Percentiles rank a stretch among this genome's conserved stretches.
Conservation (phyloP, 2,113 vertebrate species). For the Pycnonotus jocosus region DNA sequence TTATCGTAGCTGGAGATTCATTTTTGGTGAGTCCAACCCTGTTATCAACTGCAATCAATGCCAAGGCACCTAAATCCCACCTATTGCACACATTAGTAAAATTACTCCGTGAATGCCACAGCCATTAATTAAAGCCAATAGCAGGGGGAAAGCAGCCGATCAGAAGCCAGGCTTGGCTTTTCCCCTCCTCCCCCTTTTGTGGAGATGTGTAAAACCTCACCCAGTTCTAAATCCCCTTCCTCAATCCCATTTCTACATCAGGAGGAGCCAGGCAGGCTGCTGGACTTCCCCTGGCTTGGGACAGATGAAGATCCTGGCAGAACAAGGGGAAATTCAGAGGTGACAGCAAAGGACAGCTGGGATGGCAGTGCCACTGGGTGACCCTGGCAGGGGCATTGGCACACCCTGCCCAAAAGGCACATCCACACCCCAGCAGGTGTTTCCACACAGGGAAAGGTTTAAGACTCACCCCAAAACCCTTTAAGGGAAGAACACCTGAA, state of each 20-base stretch:
- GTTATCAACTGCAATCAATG: not conserved
- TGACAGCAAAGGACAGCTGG: not conserved
- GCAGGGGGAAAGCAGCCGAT: not conserved
- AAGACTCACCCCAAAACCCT: too few relatives aligned
- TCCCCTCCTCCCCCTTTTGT: not conserved
- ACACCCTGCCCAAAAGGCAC: not conserved
- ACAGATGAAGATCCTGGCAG: rapidly evolving
- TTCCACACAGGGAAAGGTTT: too few relatives aligned
- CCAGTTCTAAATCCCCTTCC: not conserved
- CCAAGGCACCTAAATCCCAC: not conserved
- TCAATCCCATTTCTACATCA: not conserved
- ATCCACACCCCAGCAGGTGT: too few relatives aligned
- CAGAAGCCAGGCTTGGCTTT: not conserved
- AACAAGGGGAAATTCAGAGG: rapidly evolving
- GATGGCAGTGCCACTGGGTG: too few relatives aligned
- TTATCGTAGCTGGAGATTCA: not conserved
- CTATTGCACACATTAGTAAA: not conserved
- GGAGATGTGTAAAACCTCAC: not conserved
- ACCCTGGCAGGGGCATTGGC: rapidly evolving
- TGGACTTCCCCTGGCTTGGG: not conserved
- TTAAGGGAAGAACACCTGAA: too few relatives aligned
- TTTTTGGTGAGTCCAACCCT: not conserved
- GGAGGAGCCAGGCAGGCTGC: not conserved
- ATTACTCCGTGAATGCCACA: not conserved
- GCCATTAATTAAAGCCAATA: not conserved